Conservation (phyloP, 2,888 invertebrate species). For the Acleris literana region DNA sequence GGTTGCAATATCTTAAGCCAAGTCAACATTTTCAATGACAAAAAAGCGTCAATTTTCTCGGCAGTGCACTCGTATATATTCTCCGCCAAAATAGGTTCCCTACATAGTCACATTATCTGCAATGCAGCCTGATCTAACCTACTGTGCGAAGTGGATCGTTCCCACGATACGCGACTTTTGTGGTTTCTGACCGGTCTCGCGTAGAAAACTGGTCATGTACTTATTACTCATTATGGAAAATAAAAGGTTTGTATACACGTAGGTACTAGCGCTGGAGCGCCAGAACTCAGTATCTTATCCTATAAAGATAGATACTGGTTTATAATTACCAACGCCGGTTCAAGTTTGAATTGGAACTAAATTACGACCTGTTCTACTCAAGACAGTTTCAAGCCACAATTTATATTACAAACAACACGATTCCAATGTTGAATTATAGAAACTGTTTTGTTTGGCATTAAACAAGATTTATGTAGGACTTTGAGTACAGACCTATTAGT, state of each 20-base stretch:
- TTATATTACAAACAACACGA: background rate
- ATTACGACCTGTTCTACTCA: slow-evolving; percentile 2
- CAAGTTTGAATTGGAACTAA: slow-evolving; percentile 1
- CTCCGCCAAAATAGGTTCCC: background rate
- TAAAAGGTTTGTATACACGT: slow-evolving; percentile 6
- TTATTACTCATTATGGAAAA: slow-evolving; percentile 26
- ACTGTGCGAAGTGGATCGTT: slow-evolving; percentile 29
- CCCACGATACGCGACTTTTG: slow-evolving; percentile 34
- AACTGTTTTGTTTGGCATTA: background rate
- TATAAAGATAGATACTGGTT: background rate
- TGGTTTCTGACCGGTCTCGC: slow-evolving; percentile 35
- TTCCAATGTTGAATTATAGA: slow-evolving; percentile 1
- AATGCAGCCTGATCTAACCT: slow-evolving; percentile 7
- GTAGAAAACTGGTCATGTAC: slow-evolving; percentile 29
- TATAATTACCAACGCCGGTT: background rate
- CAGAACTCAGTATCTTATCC: background rate
- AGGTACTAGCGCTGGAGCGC: background rate
- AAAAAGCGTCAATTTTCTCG: background rate
- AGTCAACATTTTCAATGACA: too few species aligned
- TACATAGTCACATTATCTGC: slow-evolving; percentile 8
- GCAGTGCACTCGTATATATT: background rate
- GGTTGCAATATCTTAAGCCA: too few species aligned
- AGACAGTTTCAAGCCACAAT: slow-evolving; percentile 2
- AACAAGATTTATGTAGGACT: background rate
- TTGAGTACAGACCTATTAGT: background rate